A percentile compares a stretch with the other conserved stretches of the same genome.
These are phyloP conservation scores for Calameuta pallipes DNA, from an alignment of 2,888 invertebrate species.

Conservation along the genomic window DNA sequence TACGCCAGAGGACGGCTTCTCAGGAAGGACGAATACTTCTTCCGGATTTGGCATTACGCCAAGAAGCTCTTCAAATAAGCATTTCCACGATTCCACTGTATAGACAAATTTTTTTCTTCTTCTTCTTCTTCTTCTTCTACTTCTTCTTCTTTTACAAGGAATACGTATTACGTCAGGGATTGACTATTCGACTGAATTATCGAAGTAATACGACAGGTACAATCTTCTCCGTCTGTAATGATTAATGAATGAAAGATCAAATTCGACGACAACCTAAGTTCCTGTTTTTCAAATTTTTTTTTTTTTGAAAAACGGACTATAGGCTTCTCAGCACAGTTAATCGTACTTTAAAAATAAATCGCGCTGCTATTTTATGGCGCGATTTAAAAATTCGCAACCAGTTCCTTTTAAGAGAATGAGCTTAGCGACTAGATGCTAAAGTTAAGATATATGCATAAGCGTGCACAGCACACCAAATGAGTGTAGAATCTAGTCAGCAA, in stretches of 20 bases:
- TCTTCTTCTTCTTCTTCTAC: not conserved
- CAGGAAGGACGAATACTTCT: conserved; percentile 93
- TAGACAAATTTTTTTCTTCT: not conserved
- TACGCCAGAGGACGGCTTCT: conserved; percentile 89
- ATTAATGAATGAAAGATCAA: not conserved
- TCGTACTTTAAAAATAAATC: not conserved
- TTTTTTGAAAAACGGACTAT: not conserved
- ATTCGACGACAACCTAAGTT: not conserved
- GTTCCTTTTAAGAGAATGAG: conserved; percentile 6
- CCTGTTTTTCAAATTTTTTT: not conserved
- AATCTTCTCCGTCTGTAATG: not conserved
- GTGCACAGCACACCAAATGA: conserved; percentile 29
- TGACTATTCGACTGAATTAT: not conserved
- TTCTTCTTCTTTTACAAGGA: not conserved
- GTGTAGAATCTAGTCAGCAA: conserved; percentile 53
- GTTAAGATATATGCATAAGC: not conserved
- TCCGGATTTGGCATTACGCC: conserved; percentile 91
- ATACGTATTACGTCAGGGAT: not conserved
- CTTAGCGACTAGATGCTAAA: conserved; percentile 4
- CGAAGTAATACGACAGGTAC: not conserved
- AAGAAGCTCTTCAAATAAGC: conserved; percentile 84
- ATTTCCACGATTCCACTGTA: conserved; percentile 16
- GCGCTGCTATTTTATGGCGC: not conserved
- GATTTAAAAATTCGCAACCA: not conserved
- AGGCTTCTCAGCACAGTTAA: not conserved